These are phyloP conservation scores for Atractosteus spatula DNA, from an alignment of 2,113 vertebrate species.

Conservation along the genomic window DNA sequence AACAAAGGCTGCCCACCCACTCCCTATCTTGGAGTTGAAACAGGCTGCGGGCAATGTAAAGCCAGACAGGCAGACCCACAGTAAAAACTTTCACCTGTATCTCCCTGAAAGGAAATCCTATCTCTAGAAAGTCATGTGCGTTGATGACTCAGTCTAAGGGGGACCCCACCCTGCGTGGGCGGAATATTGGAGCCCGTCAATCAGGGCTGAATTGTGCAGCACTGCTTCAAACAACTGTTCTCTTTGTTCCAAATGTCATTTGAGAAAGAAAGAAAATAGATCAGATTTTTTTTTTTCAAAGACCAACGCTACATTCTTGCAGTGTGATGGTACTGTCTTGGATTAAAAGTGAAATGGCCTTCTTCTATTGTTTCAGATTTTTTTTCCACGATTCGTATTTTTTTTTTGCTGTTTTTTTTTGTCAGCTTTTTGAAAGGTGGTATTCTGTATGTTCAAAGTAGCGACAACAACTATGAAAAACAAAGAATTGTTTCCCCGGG, in stretches of 20 bases:
- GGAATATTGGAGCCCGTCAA: slow-evolving; percentile 62
- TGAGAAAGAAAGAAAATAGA: slow-evolving; percentile 30
- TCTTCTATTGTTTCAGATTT: too few relatives aligned
- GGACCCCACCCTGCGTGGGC: slow-evolving; percentile 71
- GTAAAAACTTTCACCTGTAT: slow-evolving; percentile 62
- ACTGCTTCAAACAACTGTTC: slow-evolving; percentile 60
- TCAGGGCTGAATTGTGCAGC: slow-evolving; percentile 54
- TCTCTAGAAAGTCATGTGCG: slow-evolving; percentile 23
- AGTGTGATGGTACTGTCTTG: too few relatives aligned
- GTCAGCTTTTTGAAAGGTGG: too few relatives aligned
- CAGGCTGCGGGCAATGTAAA: slow-evolving; percentile 22
- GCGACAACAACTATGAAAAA: too few relatives aligned
- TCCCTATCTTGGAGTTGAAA: slow-evolving; percentile 39
- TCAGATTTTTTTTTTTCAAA: slow-evolving; percentile 24
- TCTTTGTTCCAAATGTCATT: slow-evolving; percentile 72
- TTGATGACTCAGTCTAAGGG: slow-evolving; percentile 60
- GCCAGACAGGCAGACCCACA: slow-evolving; percentile 46
- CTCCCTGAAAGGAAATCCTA: slow-evolving; percentile 36
- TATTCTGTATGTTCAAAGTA: too few relatives aligned
- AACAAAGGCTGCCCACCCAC: slow-evolving; percentile 55
- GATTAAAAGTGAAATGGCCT: too few relatives aligned
- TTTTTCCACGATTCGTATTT: too few relatives aligned
- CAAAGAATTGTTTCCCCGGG: too few relatives aligned
- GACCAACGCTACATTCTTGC: too few relatives aligned
- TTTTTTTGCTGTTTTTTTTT: too few relatives aligned